These are phyloP conservation scores for Chinchilla lanigera DNA, from an alignment of 2,113 vertebrate genomes.

Conservation along the genomic window DNA sequence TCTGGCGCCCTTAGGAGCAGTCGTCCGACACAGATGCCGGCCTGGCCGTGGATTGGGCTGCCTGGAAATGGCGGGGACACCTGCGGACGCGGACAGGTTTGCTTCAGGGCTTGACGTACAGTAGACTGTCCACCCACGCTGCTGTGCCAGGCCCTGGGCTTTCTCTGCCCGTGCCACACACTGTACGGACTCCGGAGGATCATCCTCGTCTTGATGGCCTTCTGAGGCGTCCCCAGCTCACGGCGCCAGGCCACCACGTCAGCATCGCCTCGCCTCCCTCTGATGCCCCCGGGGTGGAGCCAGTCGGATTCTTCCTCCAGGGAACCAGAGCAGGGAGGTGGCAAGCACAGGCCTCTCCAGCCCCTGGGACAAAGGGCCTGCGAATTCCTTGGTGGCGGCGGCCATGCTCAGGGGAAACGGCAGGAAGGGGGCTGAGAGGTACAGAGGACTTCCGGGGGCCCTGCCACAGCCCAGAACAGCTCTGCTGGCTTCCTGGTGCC, in stretches of 20 bases:
- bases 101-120: neutral
- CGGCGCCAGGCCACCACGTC: neutral
- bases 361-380: neutral
- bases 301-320: neutral
- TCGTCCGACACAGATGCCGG: neutral
- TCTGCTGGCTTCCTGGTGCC: neutral
- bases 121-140: too few species aligned
- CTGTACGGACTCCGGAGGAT: neutral
- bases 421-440: neutral
- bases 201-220: neutral
- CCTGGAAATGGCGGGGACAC: neutral
- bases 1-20: neutral
- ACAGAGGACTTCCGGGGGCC: neutral
- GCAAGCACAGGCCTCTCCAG: neutral
- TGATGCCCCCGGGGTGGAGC: neutral
- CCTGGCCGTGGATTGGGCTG: neutral
- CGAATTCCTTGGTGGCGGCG: neutral
- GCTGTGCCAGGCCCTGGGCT: neutral
- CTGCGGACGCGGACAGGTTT: neutral
- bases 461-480: neutral
- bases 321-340: neutral
- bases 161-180: neutral
- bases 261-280: neutral
- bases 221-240: rapidly evolving
- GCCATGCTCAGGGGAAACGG: neutral